phyloP scores from a whole-genome alignment of 2,888 invertebrate species.

The Drosophila gaucha region DNA sequence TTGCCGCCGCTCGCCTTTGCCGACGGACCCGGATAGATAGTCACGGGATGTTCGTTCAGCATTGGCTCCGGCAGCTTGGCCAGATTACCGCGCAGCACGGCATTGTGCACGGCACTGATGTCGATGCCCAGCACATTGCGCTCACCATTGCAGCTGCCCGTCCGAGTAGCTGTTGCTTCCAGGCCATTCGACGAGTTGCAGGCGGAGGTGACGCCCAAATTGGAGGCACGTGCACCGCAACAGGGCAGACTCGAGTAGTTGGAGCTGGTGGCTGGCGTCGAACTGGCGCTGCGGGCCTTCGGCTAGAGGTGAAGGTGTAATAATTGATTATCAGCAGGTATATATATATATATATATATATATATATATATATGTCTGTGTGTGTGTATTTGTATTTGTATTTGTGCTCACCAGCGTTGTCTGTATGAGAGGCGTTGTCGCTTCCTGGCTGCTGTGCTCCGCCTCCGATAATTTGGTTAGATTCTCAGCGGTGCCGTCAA shows the following conservation, averaged over 20 bases:
- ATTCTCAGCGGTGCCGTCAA: slow-evolving; percentile 69
- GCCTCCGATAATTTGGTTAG: slow-evolving; percentile 69
- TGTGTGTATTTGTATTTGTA: not conserved
- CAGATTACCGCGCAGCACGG: slow-evolving; percentile 84
- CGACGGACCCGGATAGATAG: slow-evolving; percentile 87
- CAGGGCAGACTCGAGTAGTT: slow-evolving; percentile 85
- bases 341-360: not conserved
- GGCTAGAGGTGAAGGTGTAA: slow-evolving; percentile 72
- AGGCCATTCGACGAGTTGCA: slow-evolving; percentile 54
- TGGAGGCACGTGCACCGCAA: slow-evolving; percentile 76
- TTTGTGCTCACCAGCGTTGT: slow-evolving; percentile 90
- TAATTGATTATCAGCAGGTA: slow-evolving; percentile 55
- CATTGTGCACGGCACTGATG: slow-evolving; percentile 85
- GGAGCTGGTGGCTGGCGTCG: slow-evolving; percentile 80
- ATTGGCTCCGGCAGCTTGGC: slow-evolving; percentile 84
- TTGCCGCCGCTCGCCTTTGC: slow-evolving; percentile 50
- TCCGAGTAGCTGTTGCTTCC: slow-evolving; percentile 52
- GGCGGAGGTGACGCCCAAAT: slow-evolving; percentile 44
- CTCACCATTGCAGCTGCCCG: slow-evolving; percentile 83
- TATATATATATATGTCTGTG: not conserved
- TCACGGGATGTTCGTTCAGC: slow-evolving; percentile 88
- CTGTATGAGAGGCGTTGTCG: slow-evolving; percentile 83
- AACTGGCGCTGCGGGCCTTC: slow-evolving; percentile 79
- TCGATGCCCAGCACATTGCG: slow-evolving; percentile 84
- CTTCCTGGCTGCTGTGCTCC: slow-evolving; percentile 63